These are phyloP conservation scores for Phenacoccus solenopsis DNA, from an alignment of 1,140 invertebrate species.

Conservation along the genomic window DNA sequence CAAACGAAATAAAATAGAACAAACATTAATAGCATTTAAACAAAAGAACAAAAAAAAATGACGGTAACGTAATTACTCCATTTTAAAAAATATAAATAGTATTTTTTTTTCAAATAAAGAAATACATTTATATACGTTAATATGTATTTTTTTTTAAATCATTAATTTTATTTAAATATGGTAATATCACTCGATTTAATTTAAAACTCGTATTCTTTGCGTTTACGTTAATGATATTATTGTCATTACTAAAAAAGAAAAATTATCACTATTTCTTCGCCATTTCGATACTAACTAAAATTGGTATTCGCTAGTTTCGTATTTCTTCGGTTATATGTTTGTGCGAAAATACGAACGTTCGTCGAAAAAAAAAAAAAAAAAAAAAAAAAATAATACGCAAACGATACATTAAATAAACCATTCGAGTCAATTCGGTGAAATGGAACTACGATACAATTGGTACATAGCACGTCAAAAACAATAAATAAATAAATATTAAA, in stretches of 20 bases:
- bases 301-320: background rate
- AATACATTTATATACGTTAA: background rate
- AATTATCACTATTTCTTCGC: background rate
- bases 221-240: background rate
- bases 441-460: no score
- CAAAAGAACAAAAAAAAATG: background rate
- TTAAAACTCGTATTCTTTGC: background rate
- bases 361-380: no score
- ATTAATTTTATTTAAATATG: background rate
- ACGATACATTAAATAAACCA: no score
- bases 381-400: no score
- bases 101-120: background rate
- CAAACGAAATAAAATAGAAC: no score
- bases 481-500: no score
- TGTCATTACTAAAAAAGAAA: background rate
- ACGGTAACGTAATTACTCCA: conserved; percentile 1
- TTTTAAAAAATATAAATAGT: background rate
- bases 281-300: background rate
- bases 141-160: background rate
- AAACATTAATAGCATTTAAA: background rate
- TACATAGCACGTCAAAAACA: no score
- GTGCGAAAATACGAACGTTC: background rate
- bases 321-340: background rate
- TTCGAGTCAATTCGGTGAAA: no score
- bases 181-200: background rate